Conservation (phyloP, 2,797 vertebrate species). For the Spinus pinus region DNA sequence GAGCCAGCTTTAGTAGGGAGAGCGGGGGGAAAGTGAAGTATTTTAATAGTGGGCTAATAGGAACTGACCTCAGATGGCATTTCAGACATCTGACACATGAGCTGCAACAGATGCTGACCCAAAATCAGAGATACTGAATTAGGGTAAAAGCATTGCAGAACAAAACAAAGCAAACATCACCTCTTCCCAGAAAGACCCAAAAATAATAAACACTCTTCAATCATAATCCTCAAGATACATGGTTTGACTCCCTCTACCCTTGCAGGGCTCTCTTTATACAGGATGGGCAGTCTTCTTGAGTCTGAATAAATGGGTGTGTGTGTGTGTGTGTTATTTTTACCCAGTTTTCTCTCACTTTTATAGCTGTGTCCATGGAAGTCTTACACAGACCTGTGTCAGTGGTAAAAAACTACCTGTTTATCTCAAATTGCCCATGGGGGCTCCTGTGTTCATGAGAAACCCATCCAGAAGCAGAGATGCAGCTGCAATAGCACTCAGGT, state of each 20-base stretch:
- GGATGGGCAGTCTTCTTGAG: not conserved
- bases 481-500: rapidly evolving
- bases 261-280: not conserved
- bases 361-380: not conserved
- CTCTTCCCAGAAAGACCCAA: not conserved
- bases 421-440: not conserved
- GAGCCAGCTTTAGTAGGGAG: not conserved
- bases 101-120: not conserved
- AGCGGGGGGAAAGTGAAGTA: not conserved
- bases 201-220: not conserved
- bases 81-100: not conserved
- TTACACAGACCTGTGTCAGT: not conserved
- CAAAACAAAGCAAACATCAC: not conserved
- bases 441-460: not conserved
- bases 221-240: not conserved
- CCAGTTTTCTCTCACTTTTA: not conserved
- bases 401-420: not conserved
- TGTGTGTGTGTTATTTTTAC: not conserved
- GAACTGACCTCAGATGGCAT: not conserved
- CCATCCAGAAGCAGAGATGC: not conserved
- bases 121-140: not conserved
- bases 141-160: not conserved
- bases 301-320: not conserved
- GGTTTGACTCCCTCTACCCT: not conserved
- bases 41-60: not conserved